Conservation (phyloP, 2,113 vertebrate species). For the Martes martes region DNA sequence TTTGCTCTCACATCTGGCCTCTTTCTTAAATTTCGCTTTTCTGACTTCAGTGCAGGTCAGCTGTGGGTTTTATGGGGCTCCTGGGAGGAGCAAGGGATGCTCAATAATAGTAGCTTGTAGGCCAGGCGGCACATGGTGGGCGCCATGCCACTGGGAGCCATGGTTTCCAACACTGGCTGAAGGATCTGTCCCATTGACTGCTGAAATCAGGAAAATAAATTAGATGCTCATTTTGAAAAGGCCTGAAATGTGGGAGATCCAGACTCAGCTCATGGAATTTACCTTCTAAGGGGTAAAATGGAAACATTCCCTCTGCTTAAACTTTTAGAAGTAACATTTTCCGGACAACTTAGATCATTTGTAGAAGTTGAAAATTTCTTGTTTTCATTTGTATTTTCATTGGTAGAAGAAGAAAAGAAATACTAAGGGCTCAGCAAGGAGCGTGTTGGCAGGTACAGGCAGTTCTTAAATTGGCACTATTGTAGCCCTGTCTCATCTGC, state of each 20-base stretch:
- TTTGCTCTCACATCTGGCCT: not conserved
- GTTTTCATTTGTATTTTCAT: no score
- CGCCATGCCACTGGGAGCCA: not conserved
- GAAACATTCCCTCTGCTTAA: not conserved
- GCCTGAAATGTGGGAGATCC: not conserved
- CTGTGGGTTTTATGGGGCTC: not conserved
- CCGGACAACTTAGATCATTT: not conserved
- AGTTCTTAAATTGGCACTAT: not conserved
- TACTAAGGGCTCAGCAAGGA: not conserved
- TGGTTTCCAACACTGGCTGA: not conserved
- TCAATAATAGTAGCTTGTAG: not conserved
- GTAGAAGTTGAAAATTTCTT: not conserved
- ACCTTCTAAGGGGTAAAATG: not conserved
- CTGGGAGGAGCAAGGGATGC: not conserved
- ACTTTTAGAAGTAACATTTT: not conserved
- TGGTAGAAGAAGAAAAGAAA: not conserved
- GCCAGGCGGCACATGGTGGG: accelerated
- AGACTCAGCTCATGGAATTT: not conserved
- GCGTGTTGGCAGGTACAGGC: not conserved
- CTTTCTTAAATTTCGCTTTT: not conserved
- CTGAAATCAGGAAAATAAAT: not conserved
- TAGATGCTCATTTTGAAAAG: not conserved
- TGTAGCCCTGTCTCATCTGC: not conserved
- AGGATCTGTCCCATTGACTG: not conserved
- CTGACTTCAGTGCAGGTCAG: not conserved